Conservation (phyloP, 2,113 vertebrate genomes). For the Etheostoma spectabile region DNA sequence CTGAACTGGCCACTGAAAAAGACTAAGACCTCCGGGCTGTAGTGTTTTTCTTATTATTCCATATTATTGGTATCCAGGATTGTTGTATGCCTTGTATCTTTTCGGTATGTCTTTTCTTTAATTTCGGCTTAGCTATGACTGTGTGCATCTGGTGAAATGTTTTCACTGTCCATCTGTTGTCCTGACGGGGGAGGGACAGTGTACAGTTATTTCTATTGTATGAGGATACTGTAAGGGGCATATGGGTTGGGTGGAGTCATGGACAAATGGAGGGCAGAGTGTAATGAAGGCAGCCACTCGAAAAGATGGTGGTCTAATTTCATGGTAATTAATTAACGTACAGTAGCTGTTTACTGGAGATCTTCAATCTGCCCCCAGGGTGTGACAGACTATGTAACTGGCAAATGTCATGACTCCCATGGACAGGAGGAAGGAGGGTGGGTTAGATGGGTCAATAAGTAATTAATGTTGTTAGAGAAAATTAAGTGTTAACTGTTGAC, state of each 20-base stretch:
- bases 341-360: conserved; percentile 63
- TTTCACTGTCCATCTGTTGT: conserved; percentile 19
- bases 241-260: conserved; percentile 41
- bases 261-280: conserved; percentile 55
- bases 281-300: conserved; percentile 54
- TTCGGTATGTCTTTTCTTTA: not conserved
- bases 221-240: not conserved
- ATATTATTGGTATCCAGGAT: not conserved
- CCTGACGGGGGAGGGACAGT: not conserved
- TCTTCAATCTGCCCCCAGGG: conserved; percentile 47
- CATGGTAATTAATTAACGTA: conserved; percentile 74
- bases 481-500: conserved; percentile 36
- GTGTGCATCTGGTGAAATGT: conserved; percentile 1
- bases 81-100: not conserved
- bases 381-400: conserved; percentile 57
- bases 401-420: conserved; percentile 76
- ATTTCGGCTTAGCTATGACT: not conserved
- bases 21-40: not conserved
- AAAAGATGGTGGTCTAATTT: conserved; percentile 63
- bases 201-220: not conserved
- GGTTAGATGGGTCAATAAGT: conserved; percentile 47
- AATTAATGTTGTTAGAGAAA: conserved; percentile 55
- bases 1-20: not conserved
- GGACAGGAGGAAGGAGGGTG: conserved; percentile 44
- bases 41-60: not conserved